phyloP scores from a whole-genome alignment of 37 sponge, comb jelly and placozoan species.

The Lycopodina hypogea region DNA sequence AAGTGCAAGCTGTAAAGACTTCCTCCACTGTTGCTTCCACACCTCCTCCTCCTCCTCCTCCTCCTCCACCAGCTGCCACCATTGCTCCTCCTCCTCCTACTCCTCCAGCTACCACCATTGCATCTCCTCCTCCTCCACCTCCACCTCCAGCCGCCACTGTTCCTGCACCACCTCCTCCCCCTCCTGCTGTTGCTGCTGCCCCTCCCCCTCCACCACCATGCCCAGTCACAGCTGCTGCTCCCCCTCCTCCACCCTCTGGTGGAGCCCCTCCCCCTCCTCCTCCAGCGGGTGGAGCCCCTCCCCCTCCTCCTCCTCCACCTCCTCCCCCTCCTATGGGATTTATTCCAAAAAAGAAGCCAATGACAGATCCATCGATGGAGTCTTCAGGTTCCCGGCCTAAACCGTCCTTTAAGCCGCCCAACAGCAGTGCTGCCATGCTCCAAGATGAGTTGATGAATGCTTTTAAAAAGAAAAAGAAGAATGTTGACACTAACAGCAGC shows the following conservation, averaged over 20 bases:
- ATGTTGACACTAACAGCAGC: slow-evolving; percentile 5
- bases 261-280: slow-evolving; percentile 39
- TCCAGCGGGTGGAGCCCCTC: slow-evolving; percentile 37
- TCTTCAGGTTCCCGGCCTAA: slow-evolving; percentile 14
- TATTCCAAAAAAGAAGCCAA: slow-evolving; percentile 38
- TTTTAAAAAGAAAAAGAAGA: slow-evolving; percentile 33
- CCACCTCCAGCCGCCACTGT: slow-evolving; percentile 34
- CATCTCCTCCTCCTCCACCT: slow-evolving; percentile 29
- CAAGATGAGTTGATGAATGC: slow-evolving; percentile 40
- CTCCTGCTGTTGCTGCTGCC: slow-evolving; percentile 32
- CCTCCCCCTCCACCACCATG: slow-evolving; percentile 40
- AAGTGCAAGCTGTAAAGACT: not conserved
- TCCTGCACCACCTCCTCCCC: slow-evolving; percentile 45
- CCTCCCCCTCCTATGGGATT: slow-evolving; percentile 49
- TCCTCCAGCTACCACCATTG: slow-evolving; percentile 1
- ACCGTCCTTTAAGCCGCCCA: slow-evolving; percentile 5
- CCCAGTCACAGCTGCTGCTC: slow-evolving; percentile 21
- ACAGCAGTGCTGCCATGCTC: slow-evolving; percentile 12
- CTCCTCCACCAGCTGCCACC: slow-evolving; percentile 2
- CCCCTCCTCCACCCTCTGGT: slow-evolving; percentile 22
- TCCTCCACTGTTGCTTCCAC: not conserved
- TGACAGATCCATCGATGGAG: slow-evolving; percentile 3
- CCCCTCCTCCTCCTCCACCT: slow-evolving; percentile 50
- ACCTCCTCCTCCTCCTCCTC: slow-evolving; percentile 2
- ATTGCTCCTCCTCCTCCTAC: slow-evolving; percentile 19